These are phyloP conservation scores for Dioctria linearis DNA, from an alignment of 2,888 invertebrate genomes.

Conservation along the genomic window DNA sequence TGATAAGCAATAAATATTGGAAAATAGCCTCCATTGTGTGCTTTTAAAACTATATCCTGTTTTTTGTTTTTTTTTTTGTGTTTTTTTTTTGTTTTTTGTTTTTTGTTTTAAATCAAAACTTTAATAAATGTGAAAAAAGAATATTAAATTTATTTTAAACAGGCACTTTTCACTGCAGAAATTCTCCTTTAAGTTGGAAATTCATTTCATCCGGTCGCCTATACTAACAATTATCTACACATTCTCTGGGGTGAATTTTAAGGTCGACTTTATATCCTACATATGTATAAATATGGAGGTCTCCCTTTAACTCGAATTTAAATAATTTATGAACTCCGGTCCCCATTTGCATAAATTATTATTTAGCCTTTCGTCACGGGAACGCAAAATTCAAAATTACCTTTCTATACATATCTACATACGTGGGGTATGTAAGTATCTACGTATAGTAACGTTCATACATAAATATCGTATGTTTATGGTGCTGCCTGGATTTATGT, in stretches of 20 bases:
- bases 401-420: neutral
- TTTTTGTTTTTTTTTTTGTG: no score
- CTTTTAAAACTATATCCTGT: no score
- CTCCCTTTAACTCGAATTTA: neutral
- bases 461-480: no score
- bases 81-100: no score
- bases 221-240: neutral
- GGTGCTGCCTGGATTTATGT: no score
- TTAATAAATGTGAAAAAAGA: neutral
- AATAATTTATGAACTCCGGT: constrained; percentile 2
- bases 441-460: no score
- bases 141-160: constrained; percentile 9
- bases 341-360: neutral
- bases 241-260: neutral
- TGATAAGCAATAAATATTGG: no score
- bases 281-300: no score
- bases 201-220: neutral
- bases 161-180: neutral
- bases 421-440: no score
- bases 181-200: neutral
- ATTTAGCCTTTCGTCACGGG: neutral
- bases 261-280: neutral
- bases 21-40: no score
- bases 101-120: neutral
- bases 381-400: neutral